These are phyloP conservation scores for Galaxea fascicularis DNA, from an alignment of 92 coral and sea anemone genomes.

Conservation along the genomic window DNA sequence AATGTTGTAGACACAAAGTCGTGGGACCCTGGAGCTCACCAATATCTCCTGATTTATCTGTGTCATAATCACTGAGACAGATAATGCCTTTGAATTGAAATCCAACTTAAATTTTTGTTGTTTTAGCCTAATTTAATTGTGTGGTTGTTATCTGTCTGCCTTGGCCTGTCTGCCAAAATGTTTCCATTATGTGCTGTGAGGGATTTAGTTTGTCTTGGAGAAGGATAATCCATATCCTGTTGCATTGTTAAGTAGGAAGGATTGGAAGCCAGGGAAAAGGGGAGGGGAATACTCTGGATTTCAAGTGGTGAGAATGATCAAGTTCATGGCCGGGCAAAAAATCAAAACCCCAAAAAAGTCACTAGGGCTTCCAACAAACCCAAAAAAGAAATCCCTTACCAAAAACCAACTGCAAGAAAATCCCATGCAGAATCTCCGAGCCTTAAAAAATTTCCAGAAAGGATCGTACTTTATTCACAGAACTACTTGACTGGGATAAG, in stretches of 20 bases:
- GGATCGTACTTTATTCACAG: too few relatives aligned
- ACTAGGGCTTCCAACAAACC: too few relatives aligned
- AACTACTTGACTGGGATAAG: too few relatives aligned
- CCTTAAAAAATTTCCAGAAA: too few relatives aligned
- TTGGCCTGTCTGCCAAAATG: not conserved
- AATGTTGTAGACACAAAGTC: not conserved
- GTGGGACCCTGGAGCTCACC: not conserved
- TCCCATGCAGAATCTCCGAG: too few relatives aligned
- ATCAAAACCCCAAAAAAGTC: too few relatives aligned
- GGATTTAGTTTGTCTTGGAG: not conserved
- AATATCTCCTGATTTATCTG: not conserved
- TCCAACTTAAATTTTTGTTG: not conserved
- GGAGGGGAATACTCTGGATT: too few relatives aligned
- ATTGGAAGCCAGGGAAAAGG: not conserved
- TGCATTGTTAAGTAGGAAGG: not conserved
- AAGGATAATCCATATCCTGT: not conserved
- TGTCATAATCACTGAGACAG: not conserved
- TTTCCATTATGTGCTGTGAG: not conserved
- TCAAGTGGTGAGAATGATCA: too few relatives aligned
- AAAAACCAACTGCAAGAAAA: too few relatives aligned
- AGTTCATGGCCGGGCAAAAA: too few relatives aligned
- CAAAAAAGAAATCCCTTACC: too few relatives aligned
- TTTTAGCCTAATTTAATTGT: not conserved
- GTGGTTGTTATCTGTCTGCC: not conserved
- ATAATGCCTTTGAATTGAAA: not conserved